Evolutionary conservation across 2,888 invertebrate genomes (phyloP).

Genomic region (Mesochorus sp.): DNA sequence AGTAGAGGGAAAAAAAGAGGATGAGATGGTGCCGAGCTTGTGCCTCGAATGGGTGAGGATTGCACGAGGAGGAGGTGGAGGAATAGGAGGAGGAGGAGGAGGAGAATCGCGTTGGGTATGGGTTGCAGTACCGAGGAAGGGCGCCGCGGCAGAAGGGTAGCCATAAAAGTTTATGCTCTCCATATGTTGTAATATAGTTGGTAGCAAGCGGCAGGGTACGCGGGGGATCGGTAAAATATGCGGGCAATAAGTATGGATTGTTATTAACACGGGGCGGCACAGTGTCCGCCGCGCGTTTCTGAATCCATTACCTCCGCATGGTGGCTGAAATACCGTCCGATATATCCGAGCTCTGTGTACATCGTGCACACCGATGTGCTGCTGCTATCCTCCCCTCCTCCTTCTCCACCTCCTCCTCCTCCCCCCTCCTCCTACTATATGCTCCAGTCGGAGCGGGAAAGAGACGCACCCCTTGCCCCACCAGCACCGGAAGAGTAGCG

Average conservation of each 20-base stretch:
- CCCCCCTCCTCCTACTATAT: no score
- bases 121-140: slow-evolving; percentile 57
- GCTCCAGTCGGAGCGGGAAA: slow-evolving; percentile 40
- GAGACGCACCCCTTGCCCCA: slow-evolving; percentile 32
- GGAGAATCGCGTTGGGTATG: no score
- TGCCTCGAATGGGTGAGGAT: slow-evolving; percentile 66
- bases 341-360: slow-evolving; percentile 81
- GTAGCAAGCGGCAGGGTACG: slow-evolving; percentile 67
- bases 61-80: slow-evolving; percentile 64
- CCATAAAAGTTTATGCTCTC: slow-evolving; percentile 82
- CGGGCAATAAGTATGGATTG: slow-evolving; percentile 83
- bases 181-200: slow-evolving; percentile 83
- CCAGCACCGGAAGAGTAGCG: slow-evolving; percentile 69
- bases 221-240: slow-evolving; percentile 82
- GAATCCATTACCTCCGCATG: slow-evolving; percentile 82
- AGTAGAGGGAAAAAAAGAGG: slow-evolving; percentile 66
- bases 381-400: slow-evolving; percentile 13
- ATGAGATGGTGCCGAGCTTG: slow-evolving; percentile 60
- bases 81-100: no score
- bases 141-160: slow-evolving; percentile 78
- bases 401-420: no score
- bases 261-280: slow-evolving; percentile 82
- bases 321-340: slow-evolving; percentile 82
- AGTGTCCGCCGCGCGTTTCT: slow-evolving; percentile 82
- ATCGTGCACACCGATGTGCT: slow-evolving; percentile 69